Evolutionary conservation across 2,113 vertebrate species (phyloP).

Genomic region (Percopsis transmontana): DNA sequence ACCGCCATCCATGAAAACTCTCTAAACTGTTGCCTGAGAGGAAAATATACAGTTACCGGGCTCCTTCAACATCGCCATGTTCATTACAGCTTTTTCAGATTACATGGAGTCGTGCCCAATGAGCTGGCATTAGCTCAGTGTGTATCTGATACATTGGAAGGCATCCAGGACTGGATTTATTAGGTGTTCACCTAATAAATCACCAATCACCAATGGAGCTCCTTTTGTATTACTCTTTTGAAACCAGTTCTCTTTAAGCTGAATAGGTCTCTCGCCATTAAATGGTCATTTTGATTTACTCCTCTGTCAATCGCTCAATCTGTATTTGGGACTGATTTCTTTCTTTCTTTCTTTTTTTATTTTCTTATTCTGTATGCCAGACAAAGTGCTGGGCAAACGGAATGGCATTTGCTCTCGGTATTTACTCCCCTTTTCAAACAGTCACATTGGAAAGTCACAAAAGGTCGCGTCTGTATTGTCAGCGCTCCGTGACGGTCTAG

Average conservation of each 20-base stretch:
- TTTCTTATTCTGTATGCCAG: neutral
- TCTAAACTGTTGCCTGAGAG: neutral
- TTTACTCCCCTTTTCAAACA: slow-evolving; percentile 34
- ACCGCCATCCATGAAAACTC: too few species aligned
- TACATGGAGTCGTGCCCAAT: slow-evolving; percentile 32
- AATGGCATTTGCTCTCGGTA: slow-evolving; percentile 35
- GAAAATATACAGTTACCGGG: too few species aligned
- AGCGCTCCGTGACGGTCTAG: neutral
- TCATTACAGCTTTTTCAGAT: slow-evolving; percentile 30
- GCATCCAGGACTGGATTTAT: slow-evolving; percentile 6
- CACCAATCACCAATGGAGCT: neutral
- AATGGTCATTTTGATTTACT: too few species aligned
- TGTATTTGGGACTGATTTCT: neutral
- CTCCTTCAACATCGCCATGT: neutral
- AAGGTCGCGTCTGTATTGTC: slow-evolving; percentile 25
- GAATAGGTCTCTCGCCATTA: too few species aligned
- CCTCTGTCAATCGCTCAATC: too few species aligned
- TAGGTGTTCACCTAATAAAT: neutral
- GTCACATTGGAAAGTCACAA: slow-evolving; percentile 29
- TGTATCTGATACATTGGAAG: neutral
- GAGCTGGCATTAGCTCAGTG: slow-evolving; percentile 9
- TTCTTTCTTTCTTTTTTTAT: neutral
- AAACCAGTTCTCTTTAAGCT: neutral
- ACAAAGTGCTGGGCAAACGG: slow-evolving; percentile 13
- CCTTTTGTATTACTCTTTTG: slow-evolving; percentile 1